Conservation (phyloP, 2,888 invertebrate genomes). For the Machimus atricapillus region DNA sequence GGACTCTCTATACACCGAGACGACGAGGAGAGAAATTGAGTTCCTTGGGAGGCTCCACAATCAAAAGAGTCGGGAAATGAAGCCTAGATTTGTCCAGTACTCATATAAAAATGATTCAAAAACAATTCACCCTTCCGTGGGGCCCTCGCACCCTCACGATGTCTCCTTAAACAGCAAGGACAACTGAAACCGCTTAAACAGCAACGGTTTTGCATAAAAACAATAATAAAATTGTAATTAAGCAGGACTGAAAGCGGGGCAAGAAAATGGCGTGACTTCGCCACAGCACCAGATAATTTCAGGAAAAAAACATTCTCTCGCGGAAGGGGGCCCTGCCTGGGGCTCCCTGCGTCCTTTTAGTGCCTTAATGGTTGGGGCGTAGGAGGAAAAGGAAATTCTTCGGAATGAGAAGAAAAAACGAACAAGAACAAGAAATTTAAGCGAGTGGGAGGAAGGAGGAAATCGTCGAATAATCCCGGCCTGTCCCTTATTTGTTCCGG, state of each 20-base stretch:
- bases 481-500: slow-evolving; percentile 35
- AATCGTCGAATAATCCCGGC: slow-evolving; percentile 7
- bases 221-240: slow-evolving; percentile 25
- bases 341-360: neutral
- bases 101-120: neutral
- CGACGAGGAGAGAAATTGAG: neutral
- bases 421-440: slow-evolving; percentile 8
- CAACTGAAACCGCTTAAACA: slow-evolving; percentile 15
- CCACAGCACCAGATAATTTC: slow-evolving; percentile 15
- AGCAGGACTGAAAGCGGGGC: neutral
- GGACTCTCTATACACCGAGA: neutral
- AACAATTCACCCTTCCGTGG: neutral
- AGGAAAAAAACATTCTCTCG: neutral
- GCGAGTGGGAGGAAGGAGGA: neutral
- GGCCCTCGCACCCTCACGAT: neutral
- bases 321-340: neutral
- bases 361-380: neutral
- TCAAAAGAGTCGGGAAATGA: neutral
- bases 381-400: neutral
- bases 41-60: neutral
- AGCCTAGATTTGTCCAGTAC: neutral
- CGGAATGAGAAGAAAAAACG: slow-evolving; percentile 1
- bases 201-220: slow-evolving; percentile 10
- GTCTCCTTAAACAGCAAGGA: neutral
- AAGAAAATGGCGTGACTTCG: slow-evolving; percentile 33